phyloP scores from a whole-genome alignment of 2,797 vertebrate species.

The Enteromius argenteus region DNA sequence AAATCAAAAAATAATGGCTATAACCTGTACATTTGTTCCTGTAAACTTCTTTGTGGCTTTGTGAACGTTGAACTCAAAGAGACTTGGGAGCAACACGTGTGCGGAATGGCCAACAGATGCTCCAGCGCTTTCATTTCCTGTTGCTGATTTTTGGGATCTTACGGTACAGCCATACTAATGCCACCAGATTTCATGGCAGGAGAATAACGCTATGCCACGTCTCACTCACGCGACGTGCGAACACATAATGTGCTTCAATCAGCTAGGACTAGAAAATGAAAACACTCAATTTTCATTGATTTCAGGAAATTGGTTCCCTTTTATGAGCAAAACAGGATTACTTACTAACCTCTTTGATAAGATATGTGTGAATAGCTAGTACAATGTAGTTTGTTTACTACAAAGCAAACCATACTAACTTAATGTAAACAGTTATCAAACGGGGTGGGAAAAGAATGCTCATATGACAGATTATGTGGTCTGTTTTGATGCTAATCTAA shows the following conservation, averaged over 20 bases:
- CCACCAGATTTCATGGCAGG: slow-evolving; percentile 35
- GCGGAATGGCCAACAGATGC: slow-evolving; percentile 52
- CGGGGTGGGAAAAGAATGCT: neutral
- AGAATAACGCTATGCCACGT: slow-evolving; percentile 25
- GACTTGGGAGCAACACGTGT: slow-evolving; percentile 25
- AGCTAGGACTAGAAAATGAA: neutral
- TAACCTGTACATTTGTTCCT: slow-evolving; percentile 6
- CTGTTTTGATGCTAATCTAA: neutral
- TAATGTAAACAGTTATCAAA: slow-evolving; percentile 14
- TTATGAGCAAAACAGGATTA: neutral
- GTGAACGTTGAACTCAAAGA: slow-evolving; percentile 15
- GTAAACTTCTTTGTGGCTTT: neutral
- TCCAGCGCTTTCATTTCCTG: slow-evolving; percentile 62
- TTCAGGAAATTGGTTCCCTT: neutral
- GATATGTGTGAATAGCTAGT: neutral
- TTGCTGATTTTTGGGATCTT: slow-evolving; percentile 31
- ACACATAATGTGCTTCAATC: neutral
- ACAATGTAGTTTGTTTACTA: neutral
- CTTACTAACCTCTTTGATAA: neutral
- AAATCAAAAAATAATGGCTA: neutral
- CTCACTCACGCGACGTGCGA: slow-evolving; percentile 1
- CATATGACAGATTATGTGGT: neutral
- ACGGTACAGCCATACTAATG: slow-evolving; percentile 37
- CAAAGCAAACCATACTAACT: neutral
- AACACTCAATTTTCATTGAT: neutral